A percentile compares a stretch with the other conserved stretches of the same genome.
These are phyloP conservation scores for Podarcis lilfordi DNA, from an alignment of 2,797 vertebrate species.

Conservation along the genomic window DNA sequence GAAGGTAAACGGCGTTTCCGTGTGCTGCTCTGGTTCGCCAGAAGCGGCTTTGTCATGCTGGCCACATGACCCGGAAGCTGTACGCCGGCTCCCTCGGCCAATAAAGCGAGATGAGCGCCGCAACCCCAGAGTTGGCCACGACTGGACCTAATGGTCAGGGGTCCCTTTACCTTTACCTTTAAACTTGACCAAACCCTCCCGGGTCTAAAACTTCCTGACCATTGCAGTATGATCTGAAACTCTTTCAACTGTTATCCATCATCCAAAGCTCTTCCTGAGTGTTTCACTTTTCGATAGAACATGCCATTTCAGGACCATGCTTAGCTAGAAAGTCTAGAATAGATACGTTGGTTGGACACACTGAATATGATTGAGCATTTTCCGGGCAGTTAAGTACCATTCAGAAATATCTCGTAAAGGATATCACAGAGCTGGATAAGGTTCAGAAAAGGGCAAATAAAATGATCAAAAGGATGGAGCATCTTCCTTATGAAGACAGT, in stretches of 20 bases:
- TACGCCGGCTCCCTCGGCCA: too few species aligned
- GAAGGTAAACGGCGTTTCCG: too few species aligned
- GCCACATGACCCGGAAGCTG: too few species aligned
- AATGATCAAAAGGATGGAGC: slow-evolving; percentile 26
- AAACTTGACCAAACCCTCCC: not conserved
- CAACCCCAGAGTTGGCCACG: too few species aligned
- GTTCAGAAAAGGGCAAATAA: slow-evolving; percentile 24
- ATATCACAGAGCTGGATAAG: slow-evolving; percentile 14
- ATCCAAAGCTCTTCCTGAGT: not conserved
- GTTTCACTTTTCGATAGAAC: not conserved
- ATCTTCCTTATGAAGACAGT: slow-evolving; percentile 4
- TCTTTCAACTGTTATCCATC: not conserved
- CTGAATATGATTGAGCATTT: slow-evolving; percentile 6
- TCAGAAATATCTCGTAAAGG: slow-evolving; percentile 15
- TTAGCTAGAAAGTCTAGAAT: not conserved
- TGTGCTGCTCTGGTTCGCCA: too few species aligned
- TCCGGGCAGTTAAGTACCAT: slow-evolving; percentile 17
- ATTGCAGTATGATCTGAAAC: not conserved
- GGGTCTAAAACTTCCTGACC: not conserved
- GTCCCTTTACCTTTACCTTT: too few species aligned
- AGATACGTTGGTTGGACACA: not conserved
- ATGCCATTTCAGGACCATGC: not conserved
- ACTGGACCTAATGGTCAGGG: too few species aligned
- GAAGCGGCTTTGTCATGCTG: too few species aligned
- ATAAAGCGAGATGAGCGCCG: too few species aligned